phyloP scores from a whole-genome alignment of 1,140 invertebrate genomes.

The Drosophila tsacasi region DNA sequence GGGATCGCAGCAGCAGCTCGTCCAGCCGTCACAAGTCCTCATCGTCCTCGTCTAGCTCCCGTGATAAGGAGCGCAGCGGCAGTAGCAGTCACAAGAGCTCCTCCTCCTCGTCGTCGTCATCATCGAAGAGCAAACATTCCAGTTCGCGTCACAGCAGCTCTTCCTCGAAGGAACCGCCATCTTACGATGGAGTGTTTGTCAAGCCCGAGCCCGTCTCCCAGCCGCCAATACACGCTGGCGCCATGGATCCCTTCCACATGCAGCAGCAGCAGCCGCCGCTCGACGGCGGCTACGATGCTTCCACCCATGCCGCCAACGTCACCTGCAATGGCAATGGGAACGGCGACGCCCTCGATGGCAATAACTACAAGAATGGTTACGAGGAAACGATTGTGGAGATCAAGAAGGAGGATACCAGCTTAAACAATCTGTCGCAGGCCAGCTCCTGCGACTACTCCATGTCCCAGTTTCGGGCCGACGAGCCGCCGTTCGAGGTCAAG shows the following conservation, averaged over 20 bases:
- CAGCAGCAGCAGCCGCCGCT: constrained; percentile 24
- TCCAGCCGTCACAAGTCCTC: constrained; percentile 86
- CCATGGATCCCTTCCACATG: constrained; percentile 51
- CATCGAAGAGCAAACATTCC: constrained; percentile 85
- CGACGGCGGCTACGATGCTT: not conserved
- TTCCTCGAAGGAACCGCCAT: constrained; percentile 68
- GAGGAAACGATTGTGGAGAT: constrained; percentile 68
- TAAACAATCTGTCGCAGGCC: constrained; percentile 86
- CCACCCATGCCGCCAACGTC: not conserved
- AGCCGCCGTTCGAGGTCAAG: constrained; percentile 82
- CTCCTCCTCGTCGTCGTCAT: constrained; percentile 73
- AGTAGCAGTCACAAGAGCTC: constrained; percentile 79
- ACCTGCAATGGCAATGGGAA: constrained; percentile 43
- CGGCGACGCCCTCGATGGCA: constrained; percentile 6
- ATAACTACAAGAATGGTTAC: constrained; percentile 84
- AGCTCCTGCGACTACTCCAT: constrained; percentile 89
- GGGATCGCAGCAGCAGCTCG: constrained; percentile 84
- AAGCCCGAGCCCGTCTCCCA: constrained; percentile 85
- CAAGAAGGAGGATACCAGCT: constrained; percentile 72
- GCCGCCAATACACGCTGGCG: constrained; percentile 49
- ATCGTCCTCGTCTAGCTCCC: constrained; percentile 78
- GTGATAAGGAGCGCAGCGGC: constrained; percentile 58
- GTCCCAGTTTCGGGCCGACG: constrained; percentile 87
- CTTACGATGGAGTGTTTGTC: constrained; percentile 78
- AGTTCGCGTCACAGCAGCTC: constrained; percentile 77